Evolutionary conservation across 2,113 vertebrate genomes (phyloP).

Genomic region (Setophaga kirtlandii): DNA sequence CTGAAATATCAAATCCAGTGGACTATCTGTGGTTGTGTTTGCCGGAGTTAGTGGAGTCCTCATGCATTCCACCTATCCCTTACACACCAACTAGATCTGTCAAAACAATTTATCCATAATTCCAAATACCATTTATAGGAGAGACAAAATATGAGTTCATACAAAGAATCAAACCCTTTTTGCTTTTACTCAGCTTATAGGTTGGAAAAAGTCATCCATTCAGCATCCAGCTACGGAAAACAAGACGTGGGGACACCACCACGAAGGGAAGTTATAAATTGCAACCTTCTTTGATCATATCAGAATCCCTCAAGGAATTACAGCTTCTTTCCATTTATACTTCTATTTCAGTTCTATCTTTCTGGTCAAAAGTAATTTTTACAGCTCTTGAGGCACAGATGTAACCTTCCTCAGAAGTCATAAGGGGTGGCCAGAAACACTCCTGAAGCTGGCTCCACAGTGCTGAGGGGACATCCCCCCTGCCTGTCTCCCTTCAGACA

Average conservation of each 20-base stretch:
- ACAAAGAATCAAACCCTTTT: neutral
- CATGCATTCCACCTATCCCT: neutral
- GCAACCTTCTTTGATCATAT: neutral
- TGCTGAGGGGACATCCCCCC: fast-evolving
- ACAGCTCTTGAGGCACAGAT: neutral
- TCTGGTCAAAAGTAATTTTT: neutral
- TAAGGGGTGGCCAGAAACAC: neutral
- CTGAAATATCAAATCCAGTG: neutral
- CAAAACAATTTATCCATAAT: neutral
- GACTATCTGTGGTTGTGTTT: neutral
- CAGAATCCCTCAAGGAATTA: neutral
- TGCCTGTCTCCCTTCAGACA: neutral
- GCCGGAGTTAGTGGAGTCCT: neutral
- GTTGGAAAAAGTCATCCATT: neutral
- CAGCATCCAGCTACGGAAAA: neutral
- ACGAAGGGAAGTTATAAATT: neutral
- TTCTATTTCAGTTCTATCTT: neutral
- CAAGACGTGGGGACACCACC: neutral
- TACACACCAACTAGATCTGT: neutral
- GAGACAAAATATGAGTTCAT: neutral
- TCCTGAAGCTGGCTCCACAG: neutral
- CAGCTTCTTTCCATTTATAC: neutral
- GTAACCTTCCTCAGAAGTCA: neutral
- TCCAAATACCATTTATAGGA: neutral
- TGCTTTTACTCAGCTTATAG: neutral